Evolutionary conservation across 2,888 invertebrate genomes (phyloP), one percentile per base, ranked within the genome.

Genomic region (Acanthosepion esculentum): DNA sequence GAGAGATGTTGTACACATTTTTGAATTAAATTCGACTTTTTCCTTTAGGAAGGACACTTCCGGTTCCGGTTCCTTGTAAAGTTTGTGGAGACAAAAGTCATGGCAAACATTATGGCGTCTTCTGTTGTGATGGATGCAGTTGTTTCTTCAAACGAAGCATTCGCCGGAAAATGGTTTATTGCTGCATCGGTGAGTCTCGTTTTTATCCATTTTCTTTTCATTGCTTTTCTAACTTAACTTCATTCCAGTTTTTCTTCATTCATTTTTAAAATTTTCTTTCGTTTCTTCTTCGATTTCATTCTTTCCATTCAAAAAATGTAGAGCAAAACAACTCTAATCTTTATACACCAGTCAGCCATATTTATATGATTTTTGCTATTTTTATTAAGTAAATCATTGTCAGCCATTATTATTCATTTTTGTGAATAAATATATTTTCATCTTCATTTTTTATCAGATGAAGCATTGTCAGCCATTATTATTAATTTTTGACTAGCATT

Each of bases 81-180:
- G 98, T 99, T 59, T 99, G 99, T 93, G 96, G 96, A 3, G 97
- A 97, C 95, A 98, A 98, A 96, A 98, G 98, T 48, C 98, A 98
- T 96, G 99, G 99, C 2, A 98, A 98, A 97, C 98, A 99, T 95
- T 99, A 98, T 96, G 98, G 99, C 0, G 98, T 98, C 29, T 98
- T 98, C 97, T 98, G 98, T 94, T 99, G 99, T 97, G 99, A 99
- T 97, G 99, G 99, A 0, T 99, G 99, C 97, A 98, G 98, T 94
- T 99, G 99, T 96, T 99, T 99, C 97, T 99, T 99, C 97, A 99
- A 99, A 97, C 98, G 99, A 96, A 98, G 98, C 95, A 98, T 99
- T 93, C 98, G 99, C 93, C 98, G 98, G 95, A 98, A 98, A 92
- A 98, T 98, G 94, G 97, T 98, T 48, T 99, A 98, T 97, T 98